Conservation (phyloP, 2,888 invertebrate genomes). For the Eremobia ochroleuca region DNA sequence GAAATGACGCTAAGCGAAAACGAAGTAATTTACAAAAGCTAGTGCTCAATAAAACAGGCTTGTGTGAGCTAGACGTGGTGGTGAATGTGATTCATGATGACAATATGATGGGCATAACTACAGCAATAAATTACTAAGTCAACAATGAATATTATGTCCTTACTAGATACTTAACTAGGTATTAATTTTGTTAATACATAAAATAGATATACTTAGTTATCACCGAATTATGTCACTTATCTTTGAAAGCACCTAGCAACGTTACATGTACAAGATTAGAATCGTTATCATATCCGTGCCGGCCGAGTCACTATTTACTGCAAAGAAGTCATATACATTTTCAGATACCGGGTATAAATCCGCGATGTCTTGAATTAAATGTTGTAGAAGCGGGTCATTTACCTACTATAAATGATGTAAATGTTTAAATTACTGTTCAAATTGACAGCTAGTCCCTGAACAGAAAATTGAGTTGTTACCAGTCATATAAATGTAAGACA, state of each 20-base stretch:
- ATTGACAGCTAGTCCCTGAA: background rate
- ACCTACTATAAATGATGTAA: background rate
- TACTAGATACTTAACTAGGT: background rate
- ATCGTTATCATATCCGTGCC: conserved; percentile 37
- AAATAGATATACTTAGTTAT: conserved; percentile 3
- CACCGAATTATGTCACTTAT: conserved; percentile 21
- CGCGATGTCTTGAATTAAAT: background rate
- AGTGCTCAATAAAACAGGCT: background rate
- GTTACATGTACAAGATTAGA: conserved; percentile 28
- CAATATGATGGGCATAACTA: background rate
- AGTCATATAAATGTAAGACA: no score
- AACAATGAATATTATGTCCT: background rate
- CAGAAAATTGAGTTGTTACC: background rate
- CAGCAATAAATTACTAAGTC: background rate
- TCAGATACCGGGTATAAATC: background rate
- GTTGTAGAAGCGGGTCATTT: background rate
- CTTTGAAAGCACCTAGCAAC: conserved; percentile 15
- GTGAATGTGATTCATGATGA: background rate
- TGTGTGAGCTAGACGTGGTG: background rate
- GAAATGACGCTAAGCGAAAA: no score
- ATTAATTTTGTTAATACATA: background rate
- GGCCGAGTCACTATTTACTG: conserved; percentile 9
- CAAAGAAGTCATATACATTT: background rate
- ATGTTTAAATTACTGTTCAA: background rate
- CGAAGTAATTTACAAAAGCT: background rate